Evolutionary conservation across 2,113 vertebrate species (phyloP), one percentile per base, ranked within the genome.

Genomic region (Chroicocephalus ridibundus): DNA sequence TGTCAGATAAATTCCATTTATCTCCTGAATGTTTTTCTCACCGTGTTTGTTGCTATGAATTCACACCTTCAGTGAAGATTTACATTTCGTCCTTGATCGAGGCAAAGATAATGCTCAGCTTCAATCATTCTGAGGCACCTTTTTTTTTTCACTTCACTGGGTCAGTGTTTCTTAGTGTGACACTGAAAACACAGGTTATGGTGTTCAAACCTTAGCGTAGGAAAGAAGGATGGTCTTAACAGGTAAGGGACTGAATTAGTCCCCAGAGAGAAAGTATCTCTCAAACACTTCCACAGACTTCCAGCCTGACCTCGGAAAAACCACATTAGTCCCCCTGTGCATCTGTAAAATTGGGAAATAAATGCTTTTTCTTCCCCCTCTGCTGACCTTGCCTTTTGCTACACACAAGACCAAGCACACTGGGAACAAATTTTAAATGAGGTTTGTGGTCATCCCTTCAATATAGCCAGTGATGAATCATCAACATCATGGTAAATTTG

Each of bases 1-100:
- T 97, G 97, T 96, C 96, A 98, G 97, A 97, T 97, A 98, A 97
- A 97, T 97, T 97, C 95, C 75, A 96, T 96, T 97, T 97, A 98
- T 98, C 97, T 97, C 94, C 82, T 93, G 91, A 95, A 95, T 88
- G 93, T 79, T 90, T 96, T 97, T 97, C 88, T 97, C 83, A 62
- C 90, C 12, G 38, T 75, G 85, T 93, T 96, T 97, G 93, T 95
- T 97, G 97, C 90, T 95, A 96, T 94, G 95, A 97, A 96, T 96
- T 97, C 96, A 95, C 94, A 97, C 93, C 81, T 95, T 97, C 91
- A 71, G 81, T 66, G 87, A 96, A 97, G 97, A 97, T 96, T 97
- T 97, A 95, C 95, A 97, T 97, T 97, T 95, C 0, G 40, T 96
- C 96, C 96, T 96, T 96, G 94, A 97, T 97, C 42, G 34, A 97